These are phyloP conservation scores for Mimas tiliae DNA, from an alignment of 2,888 invertebrate species.

Conservation along the genomic window DNA sequence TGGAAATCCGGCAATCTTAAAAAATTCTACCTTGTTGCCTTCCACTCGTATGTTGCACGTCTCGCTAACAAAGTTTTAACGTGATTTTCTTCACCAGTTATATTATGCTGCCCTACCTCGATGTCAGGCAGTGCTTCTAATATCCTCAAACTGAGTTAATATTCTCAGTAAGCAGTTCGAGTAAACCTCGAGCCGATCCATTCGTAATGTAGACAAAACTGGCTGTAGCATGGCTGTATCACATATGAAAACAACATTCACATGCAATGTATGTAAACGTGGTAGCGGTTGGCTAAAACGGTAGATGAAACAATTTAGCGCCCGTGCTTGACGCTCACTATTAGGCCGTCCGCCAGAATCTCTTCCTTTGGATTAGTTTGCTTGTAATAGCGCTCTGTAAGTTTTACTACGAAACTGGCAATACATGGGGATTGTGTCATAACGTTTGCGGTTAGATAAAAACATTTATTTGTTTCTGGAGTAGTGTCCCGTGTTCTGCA, in stretches of 20 bases:
- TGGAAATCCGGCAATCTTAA: too few species aligned
- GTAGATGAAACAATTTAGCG: constrained; percentile 51
- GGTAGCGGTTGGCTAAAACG: constrained; percentile 35
- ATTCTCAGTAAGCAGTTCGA: too few species aligned
- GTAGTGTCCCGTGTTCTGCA: background rate
- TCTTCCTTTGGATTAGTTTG: constrained; percentile 51
- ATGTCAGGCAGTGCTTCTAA: too few species aligned
- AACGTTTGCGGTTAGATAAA: background rate
- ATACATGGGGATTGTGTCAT: background rate
- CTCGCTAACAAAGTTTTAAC: too few species aligned
- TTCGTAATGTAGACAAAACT: too few species aligned
- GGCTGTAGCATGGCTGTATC: too few species aligned
- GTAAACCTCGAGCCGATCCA: too few species aligned
- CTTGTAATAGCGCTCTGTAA: background rate
- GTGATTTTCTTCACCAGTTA: too few species aligned
- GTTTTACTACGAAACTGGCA: constrained; percentile 3
- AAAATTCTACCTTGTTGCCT: too few species aligned
- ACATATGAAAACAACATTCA: background rate
- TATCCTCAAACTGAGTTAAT: too few species aligned
- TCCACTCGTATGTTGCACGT: too few species aligned
- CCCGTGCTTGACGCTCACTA: constrained; percentile 37
- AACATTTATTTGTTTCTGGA: background rate
- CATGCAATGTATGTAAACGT: constrained; percentile 7
- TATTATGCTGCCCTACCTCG: too few species aligned
- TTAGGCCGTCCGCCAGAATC: constrained; percentile 66